Evolutionary conservation across 2,888 invertebrate genomes (phyloP).

Genomic region (Prenolepis imparis): DNA sequence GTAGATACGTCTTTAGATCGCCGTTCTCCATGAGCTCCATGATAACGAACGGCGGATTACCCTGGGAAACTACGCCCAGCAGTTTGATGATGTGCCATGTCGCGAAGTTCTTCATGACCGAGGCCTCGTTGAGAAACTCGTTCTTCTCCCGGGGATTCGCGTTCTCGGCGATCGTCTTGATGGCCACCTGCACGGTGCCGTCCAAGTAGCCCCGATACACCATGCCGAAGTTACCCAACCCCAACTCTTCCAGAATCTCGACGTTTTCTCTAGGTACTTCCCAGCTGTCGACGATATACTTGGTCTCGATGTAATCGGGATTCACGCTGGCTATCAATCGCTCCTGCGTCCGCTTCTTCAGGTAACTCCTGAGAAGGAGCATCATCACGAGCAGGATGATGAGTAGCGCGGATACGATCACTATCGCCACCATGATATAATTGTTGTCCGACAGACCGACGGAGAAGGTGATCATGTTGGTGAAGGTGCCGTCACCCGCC

Average conservation of each 20-base stretch:
- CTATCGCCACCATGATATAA: conserved; percentile 66
- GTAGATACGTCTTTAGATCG: conserved; percentile 90
- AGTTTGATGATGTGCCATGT: conserved; percentile 91
- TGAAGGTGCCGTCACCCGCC: conserved; percentile 87
- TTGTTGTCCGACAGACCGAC: conserved; percentile 72
- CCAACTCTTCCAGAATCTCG: conserved; percentile 88
- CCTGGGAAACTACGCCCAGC: conserved; percentile 91
- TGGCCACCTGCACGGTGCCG: conserved; percentile 87
- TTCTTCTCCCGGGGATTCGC: conserved; percentile 88
- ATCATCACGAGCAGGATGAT: conserved; percentile 71
- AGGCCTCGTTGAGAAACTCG: conserved; percentile 91
- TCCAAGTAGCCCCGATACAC: conserved; percentile 89
- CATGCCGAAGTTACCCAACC: conserved; percentile 92
- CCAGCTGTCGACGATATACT: conserved; percentile 91
- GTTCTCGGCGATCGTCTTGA: conserved; percentile 89
- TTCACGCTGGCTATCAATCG: conserved; percentile 88
- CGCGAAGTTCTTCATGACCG: conserved; percentile 91
- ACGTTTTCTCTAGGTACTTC: conserved; percentile 90
- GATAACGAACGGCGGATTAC: conserved; percentile 90
- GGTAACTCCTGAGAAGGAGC: conserved; percentile 80
- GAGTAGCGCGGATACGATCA: conserved; percentile 73
- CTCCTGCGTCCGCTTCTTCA: conserved; percentile 81
- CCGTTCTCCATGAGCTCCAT: conserved; percentile 94
- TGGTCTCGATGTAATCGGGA: conserved; percentile 89
- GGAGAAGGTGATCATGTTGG: conserved; percentile 74